Conservation (phyloP, 1,140 invertebrate species). For the Tetragonula clypearis region DNA sequence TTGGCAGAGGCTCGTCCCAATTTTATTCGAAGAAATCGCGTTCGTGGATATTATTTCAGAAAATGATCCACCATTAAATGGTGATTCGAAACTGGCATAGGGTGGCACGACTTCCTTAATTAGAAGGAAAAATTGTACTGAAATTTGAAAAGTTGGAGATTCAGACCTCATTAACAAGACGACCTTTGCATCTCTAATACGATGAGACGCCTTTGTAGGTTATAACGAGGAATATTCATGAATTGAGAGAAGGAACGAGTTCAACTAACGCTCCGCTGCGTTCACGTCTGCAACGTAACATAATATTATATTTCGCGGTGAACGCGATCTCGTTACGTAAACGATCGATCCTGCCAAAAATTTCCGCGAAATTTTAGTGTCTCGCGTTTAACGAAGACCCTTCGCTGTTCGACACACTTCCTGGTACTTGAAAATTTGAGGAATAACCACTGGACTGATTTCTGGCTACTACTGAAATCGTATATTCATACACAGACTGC, state of each 20-base stretch:
- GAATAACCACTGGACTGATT: background rate
- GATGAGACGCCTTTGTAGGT: slow-evolving; percentile 3
- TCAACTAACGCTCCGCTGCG: background rate
- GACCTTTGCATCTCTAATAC: slow-evolving; percentile 1
- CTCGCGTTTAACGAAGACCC: background rate
- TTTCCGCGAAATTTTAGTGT: background rate
- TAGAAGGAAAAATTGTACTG: background rate
- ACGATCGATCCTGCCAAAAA: background rate
- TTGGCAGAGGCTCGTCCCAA: background rate
- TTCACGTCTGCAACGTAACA: background rate
- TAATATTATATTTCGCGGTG: background rate
- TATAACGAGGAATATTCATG: slow-evolving; percentile 36
- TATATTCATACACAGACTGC: too few relatives aligned
- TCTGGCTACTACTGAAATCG: too few relatives aligned
- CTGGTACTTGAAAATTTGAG: background rate
- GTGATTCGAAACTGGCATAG: background rate
- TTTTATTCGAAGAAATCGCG: background rate
- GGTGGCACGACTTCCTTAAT: background rate
- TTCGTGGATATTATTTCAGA: background rate
- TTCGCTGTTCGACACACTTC: background rate
- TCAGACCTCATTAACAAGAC: slow-evolving; percentile 9
- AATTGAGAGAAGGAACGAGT: slow-evolving; percentile 8
- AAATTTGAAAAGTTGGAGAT: background rate
- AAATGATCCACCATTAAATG: background rate
- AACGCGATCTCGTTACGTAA: background rate